Conservation (phyloP, 2,113 vertebrate species). For the Gopherus evgoodei region DNA sequence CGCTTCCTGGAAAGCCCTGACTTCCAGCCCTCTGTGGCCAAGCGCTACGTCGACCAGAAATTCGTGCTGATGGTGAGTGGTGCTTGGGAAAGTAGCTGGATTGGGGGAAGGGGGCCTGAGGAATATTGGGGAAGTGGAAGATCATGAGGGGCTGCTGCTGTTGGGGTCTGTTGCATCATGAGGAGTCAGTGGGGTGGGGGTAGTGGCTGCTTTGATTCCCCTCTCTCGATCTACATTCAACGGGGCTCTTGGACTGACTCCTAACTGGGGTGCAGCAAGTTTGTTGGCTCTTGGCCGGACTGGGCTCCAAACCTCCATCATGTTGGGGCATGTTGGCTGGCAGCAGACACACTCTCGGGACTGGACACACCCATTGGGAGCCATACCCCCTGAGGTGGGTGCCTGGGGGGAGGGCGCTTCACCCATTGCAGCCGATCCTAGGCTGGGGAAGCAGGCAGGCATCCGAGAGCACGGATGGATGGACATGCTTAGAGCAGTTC, state of each 20-base stretch:
- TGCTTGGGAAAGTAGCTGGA: background rate
- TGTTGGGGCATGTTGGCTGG: background rate
- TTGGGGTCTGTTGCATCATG: background rate
- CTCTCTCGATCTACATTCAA: background rate
- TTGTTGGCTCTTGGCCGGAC: background rate
- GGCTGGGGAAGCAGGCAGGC: background rate
- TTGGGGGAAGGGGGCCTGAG: background rate
- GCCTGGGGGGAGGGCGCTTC: background rate
- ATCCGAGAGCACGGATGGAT: background rate
- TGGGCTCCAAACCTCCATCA: background rate
- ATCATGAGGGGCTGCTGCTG: background rate
- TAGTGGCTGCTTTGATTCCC: background rate
- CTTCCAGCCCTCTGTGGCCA: slow-evolving; percentile 94
- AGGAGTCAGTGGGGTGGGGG: background rate
- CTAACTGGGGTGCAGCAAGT: background rate
- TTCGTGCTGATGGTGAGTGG: slow-evolving; percentile 90
- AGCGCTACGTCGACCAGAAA: slow-evolving; percentile 95
- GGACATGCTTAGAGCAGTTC: background rate
- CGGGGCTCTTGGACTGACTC: background rate
- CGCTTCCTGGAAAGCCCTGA: slow-evolving; percentile 94
- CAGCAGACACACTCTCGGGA: background rate
- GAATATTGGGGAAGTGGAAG: background rate
- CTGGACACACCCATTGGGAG: background rate
- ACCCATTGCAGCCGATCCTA: background rate
- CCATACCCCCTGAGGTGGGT: background rate